phyloP scores from a whole-genome alignment of 2,113 vertebrate genomes.

The Hippocampus abdominalis region DNA sequence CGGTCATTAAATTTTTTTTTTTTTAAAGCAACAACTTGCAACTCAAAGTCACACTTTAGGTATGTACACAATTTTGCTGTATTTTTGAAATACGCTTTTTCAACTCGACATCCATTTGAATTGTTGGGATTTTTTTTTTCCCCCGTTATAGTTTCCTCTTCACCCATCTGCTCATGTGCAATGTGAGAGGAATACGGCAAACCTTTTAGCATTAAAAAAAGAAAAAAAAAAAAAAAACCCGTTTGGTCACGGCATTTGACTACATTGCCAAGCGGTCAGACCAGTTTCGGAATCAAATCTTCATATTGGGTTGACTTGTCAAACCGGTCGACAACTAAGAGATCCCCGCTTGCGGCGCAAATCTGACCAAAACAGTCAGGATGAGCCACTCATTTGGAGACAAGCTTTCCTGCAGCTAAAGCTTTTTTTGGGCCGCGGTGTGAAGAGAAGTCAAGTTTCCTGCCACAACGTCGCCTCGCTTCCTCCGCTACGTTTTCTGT shows the following conservation, averaged over 20 bases:
- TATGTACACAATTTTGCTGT: too few species aligned
- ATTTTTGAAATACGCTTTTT: too few species aligned
- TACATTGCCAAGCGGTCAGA: background rate
- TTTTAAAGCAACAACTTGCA: too few species aligned
- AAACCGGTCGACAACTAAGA: conserved; percentile 30
- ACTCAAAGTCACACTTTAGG: too few species aligned
- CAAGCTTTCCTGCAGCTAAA: conserved; percentile 24
- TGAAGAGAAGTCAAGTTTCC: conserved; percentile 48
- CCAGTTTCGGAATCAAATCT: conserved; percentile 17
- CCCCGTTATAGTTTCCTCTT: background rate
- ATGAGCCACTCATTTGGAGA: conserved; percentile 5
- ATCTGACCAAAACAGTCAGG: background rate
- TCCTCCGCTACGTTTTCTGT: conserved; percentile 36
- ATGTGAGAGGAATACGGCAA: background rate
- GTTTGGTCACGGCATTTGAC: background rate
- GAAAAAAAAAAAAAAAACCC: background rate
- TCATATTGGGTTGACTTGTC: conserved; percentile 6
- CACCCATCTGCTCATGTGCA: background rate
- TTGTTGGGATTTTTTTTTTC: background rate
- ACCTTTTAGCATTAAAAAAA: background rate
- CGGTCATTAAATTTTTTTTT: too few species aligned
- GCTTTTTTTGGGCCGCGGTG: conserved; percentile 7
- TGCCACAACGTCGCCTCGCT: conserved; percentile 38
- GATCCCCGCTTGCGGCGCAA: conserved; percentile 1
- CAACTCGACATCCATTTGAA: too few species aligned